Base-by-base conservation (phyloP, 2,888 invertebrate species). In the Dynastes maya region DNA sequence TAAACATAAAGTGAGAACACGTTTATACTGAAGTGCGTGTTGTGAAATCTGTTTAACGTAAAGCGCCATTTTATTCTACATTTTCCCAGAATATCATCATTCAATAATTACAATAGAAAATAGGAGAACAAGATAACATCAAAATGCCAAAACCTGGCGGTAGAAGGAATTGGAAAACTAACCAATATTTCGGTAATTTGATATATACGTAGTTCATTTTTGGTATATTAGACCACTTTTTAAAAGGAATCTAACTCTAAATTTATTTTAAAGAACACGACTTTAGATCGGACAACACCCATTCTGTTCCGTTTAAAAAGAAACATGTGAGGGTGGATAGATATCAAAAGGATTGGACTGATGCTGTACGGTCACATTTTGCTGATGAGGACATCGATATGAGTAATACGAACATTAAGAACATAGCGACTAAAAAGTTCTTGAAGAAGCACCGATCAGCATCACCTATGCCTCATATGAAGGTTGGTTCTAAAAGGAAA, bases 351-450 rank as follows among this genome's bases (percentile, higher is more conserved):
- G 81, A 84, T 78, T 84, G 83, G 83, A 76, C 80, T 8, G 76
- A 76, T 45, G 80, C 82, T 4, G 51, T 83, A 1, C 72, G 80
- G 78, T 84, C 86, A 11, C 87, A 91, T 70, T 82, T 93, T n/a
- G 88, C 91, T 72, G 92, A 92, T 83, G 92, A 92, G 86, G 93
- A 93, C 83, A 91, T 93, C 83, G 92, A 93, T 81, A 93, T 93
- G 93, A 87, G 87, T 22, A 89, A 76, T 11, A 61, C 55, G 37
- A 79, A 61, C 70, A 67, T 71, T 5, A 67, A 49, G 32, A 51
- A 32, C 11, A 49, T 79, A 27, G 40, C 74, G 1, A 77, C 29
- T 16, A 78, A 80, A 9, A 78, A 78, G 40, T 76, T 63, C 55
- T 58, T 61, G n/a, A 71, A 71, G 16, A 72, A 86, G 89, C 90